Evolutionary conservation across 2,888 invertebrate species (phyloP).

Genomic region (Clanis bilineata): DNA sequence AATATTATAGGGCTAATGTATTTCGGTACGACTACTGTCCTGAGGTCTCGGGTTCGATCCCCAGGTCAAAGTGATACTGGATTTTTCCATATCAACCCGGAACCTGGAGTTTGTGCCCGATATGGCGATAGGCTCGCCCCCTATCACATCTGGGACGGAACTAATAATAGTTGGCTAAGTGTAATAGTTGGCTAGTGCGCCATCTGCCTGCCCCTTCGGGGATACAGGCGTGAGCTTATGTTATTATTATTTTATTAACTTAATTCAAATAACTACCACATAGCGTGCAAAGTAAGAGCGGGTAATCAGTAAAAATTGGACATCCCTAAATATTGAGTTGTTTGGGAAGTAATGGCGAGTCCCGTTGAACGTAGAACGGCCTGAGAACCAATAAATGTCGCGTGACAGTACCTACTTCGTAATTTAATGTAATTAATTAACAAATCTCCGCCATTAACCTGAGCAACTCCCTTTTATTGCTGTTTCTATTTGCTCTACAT

Average conservation of each 20-base stretch:
- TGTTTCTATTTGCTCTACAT: not conserved
- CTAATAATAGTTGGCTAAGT: no score
- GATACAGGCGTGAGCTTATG: no score
- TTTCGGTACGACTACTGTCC: no score
- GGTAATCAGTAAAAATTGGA: constrained; percentile 5
- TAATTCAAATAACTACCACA: not conserved
- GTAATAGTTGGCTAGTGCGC: no score
- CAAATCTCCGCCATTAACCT: constrained; percentile 66
- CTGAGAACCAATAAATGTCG: constrained; percentile 50
- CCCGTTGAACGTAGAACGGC: constrained; percentile 47
- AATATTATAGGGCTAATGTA: no score
- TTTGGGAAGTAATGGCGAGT: not conserved
- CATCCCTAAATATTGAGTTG: constrained; percentile 13
- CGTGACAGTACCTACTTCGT: constrained; percentile 62
- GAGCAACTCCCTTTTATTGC: constrained; percentile 48
- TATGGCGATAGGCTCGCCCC: no score
- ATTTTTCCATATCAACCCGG: no score
- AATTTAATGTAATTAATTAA: constrained; percentile 70
- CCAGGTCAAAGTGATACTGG: no score
- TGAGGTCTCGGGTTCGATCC: no score
- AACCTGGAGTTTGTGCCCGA: no score
- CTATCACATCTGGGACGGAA: no score
- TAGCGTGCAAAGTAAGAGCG: not conserved
- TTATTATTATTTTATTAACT: not conserved
- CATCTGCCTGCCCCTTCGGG: no score